Percentiles rank a stretch among this genome's conserved stretches.
Evolutionary conservation across 1,140 invertebrate genomes (phyloP).

Genomic region (Globodera ellingtonae): DNA sequence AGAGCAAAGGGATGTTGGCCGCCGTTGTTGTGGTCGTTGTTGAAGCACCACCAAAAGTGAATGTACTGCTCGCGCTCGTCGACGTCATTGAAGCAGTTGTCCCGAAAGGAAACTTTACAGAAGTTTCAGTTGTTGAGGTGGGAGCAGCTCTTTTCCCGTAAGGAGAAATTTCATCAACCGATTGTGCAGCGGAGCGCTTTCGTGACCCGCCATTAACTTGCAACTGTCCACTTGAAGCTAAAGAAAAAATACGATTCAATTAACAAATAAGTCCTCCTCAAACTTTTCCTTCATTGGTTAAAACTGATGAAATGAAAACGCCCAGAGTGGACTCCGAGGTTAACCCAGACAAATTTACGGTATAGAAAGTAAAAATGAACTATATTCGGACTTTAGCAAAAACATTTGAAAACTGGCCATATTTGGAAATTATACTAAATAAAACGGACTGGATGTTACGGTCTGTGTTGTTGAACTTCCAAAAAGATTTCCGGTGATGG

Average conservation of each 20-base stretch:
- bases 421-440: too few relatives aligned
- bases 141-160: not conserved
- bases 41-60: constrained; percentile 10
- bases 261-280: too few relatives aligned
- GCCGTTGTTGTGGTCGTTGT: not conserved
- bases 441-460: not conserved
- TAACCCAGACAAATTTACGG: too few relatives aligned
- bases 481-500: not conserved
- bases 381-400: too few relatives aligned
- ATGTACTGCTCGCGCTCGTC: not conserved
- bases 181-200: not conserved
- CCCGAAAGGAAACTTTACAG: not conserved
- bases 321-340: too few relatives aligned
- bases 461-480: too few relatives aligned
- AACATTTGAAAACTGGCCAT: too few relatives aligned
- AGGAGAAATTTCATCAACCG: not conserved
- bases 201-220: not conserved
- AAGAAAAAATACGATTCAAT: not conserved
- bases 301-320: too few relatives aligned
- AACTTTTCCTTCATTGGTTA: too few relatives aligned
- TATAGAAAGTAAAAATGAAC: too few relatives aligned
- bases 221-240: not conserved
- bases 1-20: not conserved
- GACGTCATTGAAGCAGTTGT: not conserved
- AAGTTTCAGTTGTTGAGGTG: not conserved